Percentiles rank a stretch among this genome's conserved stretches.
These are phyloP conservation scores for Illadopsis cleaveri DNA, from an alignment of 2,113 vertebrate species.

Conservation along the genomic window DNA sequence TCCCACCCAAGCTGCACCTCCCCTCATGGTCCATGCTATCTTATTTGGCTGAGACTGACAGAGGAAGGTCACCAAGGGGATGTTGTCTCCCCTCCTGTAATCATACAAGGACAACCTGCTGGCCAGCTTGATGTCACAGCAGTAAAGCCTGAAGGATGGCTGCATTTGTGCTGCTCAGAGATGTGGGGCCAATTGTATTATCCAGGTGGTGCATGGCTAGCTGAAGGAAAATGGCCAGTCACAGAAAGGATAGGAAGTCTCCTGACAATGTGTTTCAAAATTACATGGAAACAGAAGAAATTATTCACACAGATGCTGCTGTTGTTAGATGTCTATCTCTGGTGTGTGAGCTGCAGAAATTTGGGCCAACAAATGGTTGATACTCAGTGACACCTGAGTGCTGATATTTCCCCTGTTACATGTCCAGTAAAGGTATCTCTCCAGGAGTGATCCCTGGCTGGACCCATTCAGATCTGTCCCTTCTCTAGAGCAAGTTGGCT, in stretches of 20 bases:
- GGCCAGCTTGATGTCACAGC: neutral
- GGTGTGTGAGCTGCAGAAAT: neutral
- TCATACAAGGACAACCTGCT: neutral
- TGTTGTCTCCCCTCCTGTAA: neutral
- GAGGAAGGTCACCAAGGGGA: neutral
- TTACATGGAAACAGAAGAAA: neutral
- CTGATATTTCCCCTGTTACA: neutral
- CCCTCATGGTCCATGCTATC: rapidly evolving
- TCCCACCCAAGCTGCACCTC: neutral
- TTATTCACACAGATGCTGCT: neutral
- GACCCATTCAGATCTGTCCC: neutral
- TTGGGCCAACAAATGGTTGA: neutral
- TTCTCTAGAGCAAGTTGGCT: neutral
- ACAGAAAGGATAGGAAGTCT: neutral
- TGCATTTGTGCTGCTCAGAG: neutral
- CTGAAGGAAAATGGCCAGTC: neutral
- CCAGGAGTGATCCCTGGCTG: neutral
- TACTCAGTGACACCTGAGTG: neutral
- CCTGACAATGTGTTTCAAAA: neutral
- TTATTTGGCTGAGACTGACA: neutral
- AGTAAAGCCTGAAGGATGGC: neutral
- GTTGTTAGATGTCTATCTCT: neutral
- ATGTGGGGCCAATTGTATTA: rapidly evolving
- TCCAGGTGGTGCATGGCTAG: neutral
- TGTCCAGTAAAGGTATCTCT: neutral